Base-by-base conservation (phyloP, 2,797 vertebrate genomes). In the Heliangelus exortis region DNA sequence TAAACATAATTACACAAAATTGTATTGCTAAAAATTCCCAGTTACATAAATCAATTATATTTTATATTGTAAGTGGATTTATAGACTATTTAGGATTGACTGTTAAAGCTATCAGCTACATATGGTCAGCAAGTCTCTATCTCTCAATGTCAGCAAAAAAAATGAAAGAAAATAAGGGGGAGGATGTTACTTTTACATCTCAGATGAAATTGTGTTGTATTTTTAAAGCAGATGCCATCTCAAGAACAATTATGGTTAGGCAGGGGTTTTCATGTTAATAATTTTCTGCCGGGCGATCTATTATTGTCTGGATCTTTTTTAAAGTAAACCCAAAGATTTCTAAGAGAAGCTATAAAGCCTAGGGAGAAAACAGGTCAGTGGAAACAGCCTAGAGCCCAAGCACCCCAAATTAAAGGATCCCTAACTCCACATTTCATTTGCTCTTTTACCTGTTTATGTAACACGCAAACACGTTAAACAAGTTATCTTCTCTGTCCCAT, bases 171-270 rank as follows among this genome's bases (percentile, higher is more conserved):
- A 67, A 74, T 84, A 87, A 76, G 17, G 43, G 33, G 5, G 33
- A 90, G 33, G 48, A 25, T 89, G 83, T 94, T 96, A 95, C 92
- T 97, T 97, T 96, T 95, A 97, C 90, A 96, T 96, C 94, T 90
- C 80, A 96, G 95, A 97, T 92, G 89, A 97, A 97, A 98, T 95
- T 93, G 93, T 83, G 91, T 91, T 96, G 93, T 85, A 89, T 96
- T 97, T 97, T 97, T 95, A 97, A 97, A 97, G 92, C 71, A 95
- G 85, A 94, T 96, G 96, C 96, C 96, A 97, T 95, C 93, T 96
- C 81, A 77, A 89, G 87, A 96, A 91, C 97, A 97, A 97, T 94
- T 97, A 97, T 97, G 97, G 96, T 97, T 97, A 98, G 95, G 92
- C 90, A 97, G 82, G 95, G 92, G 59, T 97, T 98, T 97, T 95